A percentile compares a stretch with the other conserved stretches of the same genome.
Evolutionary conservation across 53 echinoderm and acorn worm genomes (phyloP).

Genomic region (Patiria pectinifera): DNA sequence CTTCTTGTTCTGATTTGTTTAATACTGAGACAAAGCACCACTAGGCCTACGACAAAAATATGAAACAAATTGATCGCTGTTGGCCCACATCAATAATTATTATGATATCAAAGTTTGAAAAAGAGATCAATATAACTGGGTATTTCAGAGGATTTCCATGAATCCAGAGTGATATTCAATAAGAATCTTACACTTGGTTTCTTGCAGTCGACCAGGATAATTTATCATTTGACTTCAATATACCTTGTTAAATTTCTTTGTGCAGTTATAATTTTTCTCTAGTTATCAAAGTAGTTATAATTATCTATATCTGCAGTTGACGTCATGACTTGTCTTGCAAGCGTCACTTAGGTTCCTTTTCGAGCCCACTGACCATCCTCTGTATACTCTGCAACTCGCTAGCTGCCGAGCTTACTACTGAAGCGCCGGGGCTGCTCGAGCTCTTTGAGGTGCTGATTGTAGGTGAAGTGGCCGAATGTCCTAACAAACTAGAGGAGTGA

Average conservation of each 20-base stretch:
- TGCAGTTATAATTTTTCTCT: neutral
- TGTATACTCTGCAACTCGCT: constrained; percentile 99
- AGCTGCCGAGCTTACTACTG: constrained; percentile 85
- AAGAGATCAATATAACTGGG: neutral
- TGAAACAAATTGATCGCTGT: constrained; percentile 25
- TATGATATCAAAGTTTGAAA: neutral
- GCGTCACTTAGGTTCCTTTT: constrained; percentile 83
- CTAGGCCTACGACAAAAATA: constrained; percentile 23
- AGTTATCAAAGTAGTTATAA: constrained; percentile 3
- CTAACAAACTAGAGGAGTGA: constrained; percentile 70
- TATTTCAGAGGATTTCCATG: neutral
- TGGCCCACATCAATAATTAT: constrained; percentile 17
- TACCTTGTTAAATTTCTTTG: neutral
- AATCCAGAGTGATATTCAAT: neutral
- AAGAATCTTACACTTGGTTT: neutral
- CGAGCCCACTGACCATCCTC: constrained; percentile 94
- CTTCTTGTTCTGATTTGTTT: neutral
- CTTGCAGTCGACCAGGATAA: neutral
- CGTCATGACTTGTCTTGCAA: neutral
- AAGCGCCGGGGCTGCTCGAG: constrained; percentile 52
- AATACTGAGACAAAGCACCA: constrained; percentile 40
- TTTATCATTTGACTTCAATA: neutral
- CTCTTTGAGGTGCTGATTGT: constrained; percentile 56
- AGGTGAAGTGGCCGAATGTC: constrained; percentile 62
- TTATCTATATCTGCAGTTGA: constrained; percentile 5